Evolutionary conservation across 2,888 invertebrate species (phyloP), one percentile per base, ranked within the genome.

Genomic region (Oasisia sp.): DNA sequence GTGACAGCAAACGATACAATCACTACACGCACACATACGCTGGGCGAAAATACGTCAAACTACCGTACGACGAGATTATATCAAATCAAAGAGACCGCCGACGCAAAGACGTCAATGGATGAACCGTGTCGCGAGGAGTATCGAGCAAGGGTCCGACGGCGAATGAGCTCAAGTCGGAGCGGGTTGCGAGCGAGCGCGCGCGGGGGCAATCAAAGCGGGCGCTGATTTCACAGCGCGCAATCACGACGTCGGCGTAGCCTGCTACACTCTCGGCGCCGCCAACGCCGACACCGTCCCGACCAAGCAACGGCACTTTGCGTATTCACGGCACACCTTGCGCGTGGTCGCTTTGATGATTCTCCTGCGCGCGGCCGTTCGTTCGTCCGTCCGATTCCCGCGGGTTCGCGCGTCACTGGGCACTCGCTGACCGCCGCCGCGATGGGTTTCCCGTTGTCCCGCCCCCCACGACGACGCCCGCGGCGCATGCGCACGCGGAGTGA

Each of bases 131-230:
- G 74, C 74, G 19, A 74, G 19, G 27, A 74, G 74, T 74, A 2
- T 74, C 74, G 74, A 74, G 27, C 19, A 27, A 27, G 27, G 27
- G 74, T 74, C 74, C 27, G 74, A 74, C 74, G 74, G 74, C 27
- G 74, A 74, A 19, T 74, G 74, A 74, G 7, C 27, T n/a, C 27
- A 19, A 38, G 38, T 2, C 38, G 38, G 74, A 27, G 74, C 74
- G 74, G 74, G 74, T 74, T 27, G 74, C 74, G 74, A 74, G 74
- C 74, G 74, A 19, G n/a, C 74, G 74, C 74, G 74, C 74, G n/a
- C 74, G 14, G 7, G 74, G 74, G 74, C 74, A 74, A 74, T 74
- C 74, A 74, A 74, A 74, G 74, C 74, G 27, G 74, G 74, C 74
- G 74, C 74, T 74, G 74, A 74, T 74, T 74, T 74, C 27, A 74